Evolutionary conservation across 2,113 vertebrate genomes (phyloP), one percentile per base, ranked within the genome.

Genomic region (Onychostruthus taczanowskii): DNA sequence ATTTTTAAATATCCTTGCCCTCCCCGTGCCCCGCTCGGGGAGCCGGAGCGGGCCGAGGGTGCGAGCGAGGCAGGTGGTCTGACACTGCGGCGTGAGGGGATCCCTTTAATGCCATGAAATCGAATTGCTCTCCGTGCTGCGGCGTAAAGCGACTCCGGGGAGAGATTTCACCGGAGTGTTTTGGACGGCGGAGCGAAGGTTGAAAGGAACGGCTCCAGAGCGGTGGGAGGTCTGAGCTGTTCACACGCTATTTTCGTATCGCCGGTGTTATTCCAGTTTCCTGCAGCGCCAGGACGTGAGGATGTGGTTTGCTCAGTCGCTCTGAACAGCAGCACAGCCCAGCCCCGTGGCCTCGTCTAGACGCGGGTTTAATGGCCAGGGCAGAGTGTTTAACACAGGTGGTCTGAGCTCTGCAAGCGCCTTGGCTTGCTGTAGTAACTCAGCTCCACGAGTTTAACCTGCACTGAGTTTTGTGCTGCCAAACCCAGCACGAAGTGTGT

Each of bases 141-240:
- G 2, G 66, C 26, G 30, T 58, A 26, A 87, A 74, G 83, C 0
- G 87, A 6, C 95, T 69, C 94, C 4, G 8, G 96, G 95, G 94
- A 95, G 76, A 46, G 52, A 59, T 92, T 95, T 33, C 82, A 27
- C 11, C 9, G 4, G 75, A 87, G 75, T 23, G 19, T 90, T 91
- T 84, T 90, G 96, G 91, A 44, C 37, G 41, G 84, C 62, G 17
- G 74, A 84, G 41, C 4, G 30, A 44, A 76, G 4, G 67, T 13
- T 87, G 88, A 89, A 70, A 87, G 89, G 88, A 84, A 41, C 47
- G 73, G 19, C 69, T 67, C 3, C 6, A 22, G 91, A 22, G 84
- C 49, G 10, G 76, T 94, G 96, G 95, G 95, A 95, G 95, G 95
- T 94, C 95, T 9, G 76, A 46, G 50, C 76, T 76, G 61, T 59